Percentiles rank a stretch among this genome's conserved stretches.
phyloP scores from a whole-genome alignment of 1,140 invertebrate species.

The Zaprionus africanus region DNA sequence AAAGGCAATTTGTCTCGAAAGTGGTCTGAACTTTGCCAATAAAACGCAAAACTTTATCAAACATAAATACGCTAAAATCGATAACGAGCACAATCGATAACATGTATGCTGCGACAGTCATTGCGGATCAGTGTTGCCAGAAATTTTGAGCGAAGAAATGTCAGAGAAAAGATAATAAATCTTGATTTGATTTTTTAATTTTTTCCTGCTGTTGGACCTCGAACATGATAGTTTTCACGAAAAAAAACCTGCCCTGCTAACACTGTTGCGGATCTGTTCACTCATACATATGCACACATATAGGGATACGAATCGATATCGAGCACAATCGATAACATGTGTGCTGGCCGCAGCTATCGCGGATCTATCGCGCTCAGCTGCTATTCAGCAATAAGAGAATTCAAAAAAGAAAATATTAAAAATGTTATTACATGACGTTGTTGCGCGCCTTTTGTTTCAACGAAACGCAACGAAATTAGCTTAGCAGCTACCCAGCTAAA shows the following conservation, averaged over 20 bases:
- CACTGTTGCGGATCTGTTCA: too few species aligned
- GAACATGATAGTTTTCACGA: too few species aligned
- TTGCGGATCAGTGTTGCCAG: too few species aligned
- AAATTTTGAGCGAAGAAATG: too few species aligned
- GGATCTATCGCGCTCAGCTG: slow-evolving; percentile 26
- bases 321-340: slow-evolving; percentile 9
- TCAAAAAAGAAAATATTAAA: slow-evolving; percentile 11
- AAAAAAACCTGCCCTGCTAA: too few species aligned
- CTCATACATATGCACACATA: background rate
- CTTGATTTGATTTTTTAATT: too few species aligned
- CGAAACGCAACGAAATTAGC: slow-evolving; percentile 44
- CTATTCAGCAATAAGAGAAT: slow-evolving; percentile 17
- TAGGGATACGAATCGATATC: slow-evolving; percentile 10
- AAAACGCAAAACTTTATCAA: slow-evolving; percentile 40
- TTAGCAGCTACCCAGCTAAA: slow-evolving; percentile 50
- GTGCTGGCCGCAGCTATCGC: background rate
- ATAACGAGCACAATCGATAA: slow-evolving; percentile 24
- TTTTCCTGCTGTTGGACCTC: too few species aligned
- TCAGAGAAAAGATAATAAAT: too few species aligned
- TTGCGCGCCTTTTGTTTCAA: slow-evolving; percentile 44
- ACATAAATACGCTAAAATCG: slow-evolving; percentile 9
- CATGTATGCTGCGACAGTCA: background rate
- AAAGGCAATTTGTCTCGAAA: slow-evolving; percentile 50
- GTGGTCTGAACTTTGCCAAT: slow-evolving; percentile 43
- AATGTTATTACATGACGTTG: slow-evolving; percentile 30